phyloP scores from a whole-genome alignment of 2,797 vertebrate species.

The Gastrophryne carolinensis region DNA sequence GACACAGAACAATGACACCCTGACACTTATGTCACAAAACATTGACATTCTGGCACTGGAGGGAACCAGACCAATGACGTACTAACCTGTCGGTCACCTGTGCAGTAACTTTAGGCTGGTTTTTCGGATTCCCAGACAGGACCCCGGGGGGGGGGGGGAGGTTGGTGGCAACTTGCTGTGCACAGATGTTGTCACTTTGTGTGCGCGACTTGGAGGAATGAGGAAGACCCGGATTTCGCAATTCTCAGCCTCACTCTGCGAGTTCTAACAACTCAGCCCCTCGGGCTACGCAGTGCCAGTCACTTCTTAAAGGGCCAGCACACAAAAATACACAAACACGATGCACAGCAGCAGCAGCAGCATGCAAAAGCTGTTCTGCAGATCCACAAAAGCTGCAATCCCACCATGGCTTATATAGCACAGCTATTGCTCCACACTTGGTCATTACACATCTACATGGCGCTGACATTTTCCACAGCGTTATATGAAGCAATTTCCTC shows the following conservation, averaged over 20 bases:
- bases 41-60: too few species aligned
- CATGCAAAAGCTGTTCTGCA: too few species aligned
- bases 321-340: not conserved
- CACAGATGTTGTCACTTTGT: not conserved
- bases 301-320: slow-evolving; percentile 11
- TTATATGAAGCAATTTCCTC: too few species aligned
- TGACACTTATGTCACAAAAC: not conserved
- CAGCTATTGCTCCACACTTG: too few species aligned
- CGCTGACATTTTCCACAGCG: too few species aligned
- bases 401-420: too few species aligned
- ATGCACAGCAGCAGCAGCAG: not conserved
- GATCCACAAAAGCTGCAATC: too few species aligned
- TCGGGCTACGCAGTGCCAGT: not conserved
- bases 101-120: too few species aligned
- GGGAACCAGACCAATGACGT: not conserved
- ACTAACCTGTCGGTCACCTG: not conserved
- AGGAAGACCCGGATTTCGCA: not conserved
- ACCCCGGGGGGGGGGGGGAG: too few species aligned
- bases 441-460: too few species aligned
- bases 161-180: too few species aligned
- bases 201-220: slow-evolving; percentile 4
- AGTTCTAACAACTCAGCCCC: slow-evolving; percentile 7
- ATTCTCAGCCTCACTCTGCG: not conserved
- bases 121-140: not conserved
- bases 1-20: not conserved